Conservation (phyloP, 2,113 vertebrate genomes). For the Nymphicus hollandicus region DNA sequence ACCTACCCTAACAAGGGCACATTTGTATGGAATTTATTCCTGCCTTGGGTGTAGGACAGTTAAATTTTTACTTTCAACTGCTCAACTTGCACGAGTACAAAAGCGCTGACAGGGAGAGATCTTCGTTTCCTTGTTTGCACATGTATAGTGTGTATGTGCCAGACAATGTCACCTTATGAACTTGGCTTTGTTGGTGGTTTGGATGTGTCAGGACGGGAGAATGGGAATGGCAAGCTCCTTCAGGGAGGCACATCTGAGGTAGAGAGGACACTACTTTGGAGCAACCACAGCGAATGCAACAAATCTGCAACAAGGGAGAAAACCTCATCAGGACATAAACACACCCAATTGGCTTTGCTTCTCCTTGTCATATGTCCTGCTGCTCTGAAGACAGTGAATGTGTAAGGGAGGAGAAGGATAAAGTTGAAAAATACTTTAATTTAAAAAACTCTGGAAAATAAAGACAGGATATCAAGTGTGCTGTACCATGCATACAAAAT, state of each 20-base stretch:
- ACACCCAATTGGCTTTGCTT: background rate
- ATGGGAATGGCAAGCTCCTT: background rate
- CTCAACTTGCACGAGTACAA: background rate
- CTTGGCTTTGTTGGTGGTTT: background rate
- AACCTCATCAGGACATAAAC: fast-evolving
- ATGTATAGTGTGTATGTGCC: background rate
- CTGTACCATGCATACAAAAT: background rate
- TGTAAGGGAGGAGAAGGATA: background rate
- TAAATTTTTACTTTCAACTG: background rate
- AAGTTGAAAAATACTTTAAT: background rate
- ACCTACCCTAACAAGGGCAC: background rate
- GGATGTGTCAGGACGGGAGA: background rate
- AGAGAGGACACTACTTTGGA: background rate
- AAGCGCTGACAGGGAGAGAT: background rate
- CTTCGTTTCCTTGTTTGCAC: background rate
- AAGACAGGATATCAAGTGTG: background rate
- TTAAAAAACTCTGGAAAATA: background rate
- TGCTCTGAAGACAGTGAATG: background rate
- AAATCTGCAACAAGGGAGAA: background rate
- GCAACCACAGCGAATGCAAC: background rate
- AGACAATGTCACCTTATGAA: fast-evolving
- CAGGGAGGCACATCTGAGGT: background rate
- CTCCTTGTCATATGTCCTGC: background rate
- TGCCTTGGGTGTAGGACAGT: background rate
- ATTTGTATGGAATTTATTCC: background rate